A percentile compares a stretch with the other conserved stretches of the same genome.
Conservation (phyloP, 2,888 invertebrate species). For the Platycheirus albimanus region DNA sequence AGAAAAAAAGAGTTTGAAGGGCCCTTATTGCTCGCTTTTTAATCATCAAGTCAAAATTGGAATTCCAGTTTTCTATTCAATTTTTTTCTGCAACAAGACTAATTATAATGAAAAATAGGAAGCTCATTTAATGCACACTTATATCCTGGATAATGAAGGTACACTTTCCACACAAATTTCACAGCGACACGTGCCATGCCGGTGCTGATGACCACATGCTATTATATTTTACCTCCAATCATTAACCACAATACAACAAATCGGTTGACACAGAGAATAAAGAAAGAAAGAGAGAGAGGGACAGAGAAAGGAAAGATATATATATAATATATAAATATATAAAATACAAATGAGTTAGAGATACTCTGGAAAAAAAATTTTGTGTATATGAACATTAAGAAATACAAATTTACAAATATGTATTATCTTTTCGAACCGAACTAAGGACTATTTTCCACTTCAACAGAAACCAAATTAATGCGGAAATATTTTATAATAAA, state of each 20-base stretch:
- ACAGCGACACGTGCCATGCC: slow-evolving; percentile 4
- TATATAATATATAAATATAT: no score
- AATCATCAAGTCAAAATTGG: no score
- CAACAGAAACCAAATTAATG: slow-evolving; percentile 41
- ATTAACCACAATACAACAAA: neutral
- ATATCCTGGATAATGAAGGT: slow-evolving; percentile 18
- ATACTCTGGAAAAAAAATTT: no score
- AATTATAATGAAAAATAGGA: neutral
- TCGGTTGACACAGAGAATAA: no score
- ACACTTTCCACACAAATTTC: slow-evolving; percentile 1
- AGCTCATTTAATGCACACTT: neutral
- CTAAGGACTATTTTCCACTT: slow-evolving; percentile 37
- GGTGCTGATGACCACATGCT: slow-evolving; percentile 15
- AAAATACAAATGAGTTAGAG: no score
- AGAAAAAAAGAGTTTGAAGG: no score
- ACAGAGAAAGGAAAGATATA: no score
- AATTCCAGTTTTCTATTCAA: no score
- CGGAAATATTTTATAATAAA: slow-evolving; percentile 41
- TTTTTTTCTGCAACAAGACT: neutral
- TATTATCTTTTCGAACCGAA: slow-evolving; percentile 2
- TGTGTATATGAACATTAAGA: no score
- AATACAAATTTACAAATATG: no score
- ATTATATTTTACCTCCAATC: neutral
- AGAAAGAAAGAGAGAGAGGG: no score
- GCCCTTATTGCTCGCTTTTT: no score